Percentiles rank a stretch among this genome's conserved stretches.
These are phyloP conservation scores for Physeter macrocephalus DNA, from an alignment of 2,113 vertebrate species.

Conservation along the genomic window DNA sequence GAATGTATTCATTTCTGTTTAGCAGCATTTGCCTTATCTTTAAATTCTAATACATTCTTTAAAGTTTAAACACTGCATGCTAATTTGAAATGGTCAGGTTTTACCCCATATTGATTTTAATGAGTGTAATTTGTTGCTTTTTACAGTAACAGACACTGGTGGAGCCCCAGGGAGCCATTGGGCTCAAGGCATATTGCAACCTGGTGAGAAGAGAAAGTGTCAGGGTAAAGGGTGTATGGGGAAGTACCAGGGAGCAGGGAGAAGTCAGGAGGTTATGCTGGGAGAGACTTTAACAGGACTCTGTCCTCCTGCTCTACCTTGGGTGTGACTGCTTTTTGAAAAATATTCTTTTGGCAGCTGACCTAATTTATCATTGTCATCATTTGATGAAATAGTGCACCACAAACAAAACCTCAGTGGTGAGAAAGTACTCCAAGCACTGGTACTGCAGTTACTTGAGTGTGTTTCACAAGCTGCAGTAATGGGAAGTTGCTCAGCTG, in stretches of 20 bases:
- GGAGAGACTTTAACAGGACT: not conserved
- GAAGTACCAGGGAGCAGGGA: not conserved
- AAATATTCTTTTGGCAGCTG: not conserved
- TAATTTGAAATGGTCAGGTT: constrained; percentile 10
- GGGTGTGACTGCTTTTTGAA: not conserved
- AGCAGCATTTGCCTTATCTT: constrained; percentile 4
- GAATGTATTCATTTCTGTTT: constrained; percentile 2
- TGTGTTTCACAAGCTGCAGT: not conserved
- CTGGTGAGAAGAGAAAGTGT: not conserved
- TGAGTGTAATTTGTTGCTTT: not conserved
- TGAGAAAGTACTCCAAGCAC: not conserved
- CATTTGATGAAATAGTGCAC: not conserved
- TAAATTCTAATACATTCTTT: not conserved
- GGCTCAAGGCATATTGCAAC: constrained; percentile 3
- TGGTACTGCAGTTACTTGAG: not conserved
- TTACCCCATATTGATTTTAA: constrained; percentile 54
- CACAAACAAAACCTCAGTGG: not conserved
- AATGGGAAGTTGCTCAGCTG: not conserved
- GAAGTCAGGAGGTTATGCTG: not conserved
- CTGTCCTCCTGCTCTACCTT: not conserved
- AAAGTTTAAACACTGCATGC: not conserved
- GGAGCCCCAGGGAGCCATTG: not conserved
- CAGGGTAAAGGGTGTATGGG: not conserved
- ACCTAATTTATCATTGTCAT: not conserved
- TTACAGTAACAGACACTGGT: constrained; percentile 7